Base-by-base conservation (phyloP, 2,797 vertebrate species). In the Pelodytes ibericus region DNA sequence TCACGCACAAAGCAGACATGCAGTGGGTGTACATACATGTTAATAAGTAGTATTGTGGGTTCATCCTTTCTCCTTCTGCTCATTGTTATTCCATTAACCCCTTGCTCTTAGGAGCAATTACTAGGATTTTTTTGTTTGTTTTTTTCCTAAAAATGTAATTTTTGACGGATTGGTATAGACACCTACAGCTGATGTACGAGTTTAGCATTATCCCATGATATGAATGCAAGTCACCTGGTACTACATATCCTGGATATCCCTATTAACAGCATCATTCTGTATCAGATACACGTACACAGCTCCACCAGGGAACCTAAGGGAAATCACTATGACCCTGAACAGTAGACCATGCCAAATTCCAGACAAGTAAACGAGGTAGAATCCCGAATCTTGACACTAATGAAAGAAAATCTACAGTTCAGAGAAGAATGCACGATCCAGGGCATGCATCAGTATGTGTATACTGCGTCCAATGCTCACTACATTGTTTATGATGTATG, bases 351-450 rank as follows among this genome's bases (percentile, higher is more conserved):
- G 64, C 64, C 72, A 68, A 67, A 68, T 51, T 15, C 53, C 27
- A 61, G 39, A 6, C 16, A 75, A 67, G 60, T 47, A 75, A 75
- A 47, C 26, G 5, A 60, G 64, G 33, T 27, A 20, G 36, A 9
- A 68, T 67, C 63, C 53, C 9, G n/a, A 49, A 67, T 51, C 63
- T 27, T 68, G 53, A 67, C 72, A 60, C 41, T 75, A 75, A 75
- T 75, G 72, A 75, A 60, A 59, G 72, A 61, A 60, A 49, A 59
- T 16, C 36, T 58, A 30, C 63, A 49, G 64, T 36, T 64, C 71
- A 53, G 41, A 56, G 24, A 51, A 24, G 47, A 25, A 4, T 16
- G 0, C 41, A n/a, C n/a, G 44, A 51, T 27, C 36, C 6, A 25
- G 20, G 27, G 15, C 49, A 56, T 56, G 30, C 20, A 53, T 53